Conservation (phyloP, 1,140 invertebrate genomes). For the Panagrolaimus sp. region DNA sequence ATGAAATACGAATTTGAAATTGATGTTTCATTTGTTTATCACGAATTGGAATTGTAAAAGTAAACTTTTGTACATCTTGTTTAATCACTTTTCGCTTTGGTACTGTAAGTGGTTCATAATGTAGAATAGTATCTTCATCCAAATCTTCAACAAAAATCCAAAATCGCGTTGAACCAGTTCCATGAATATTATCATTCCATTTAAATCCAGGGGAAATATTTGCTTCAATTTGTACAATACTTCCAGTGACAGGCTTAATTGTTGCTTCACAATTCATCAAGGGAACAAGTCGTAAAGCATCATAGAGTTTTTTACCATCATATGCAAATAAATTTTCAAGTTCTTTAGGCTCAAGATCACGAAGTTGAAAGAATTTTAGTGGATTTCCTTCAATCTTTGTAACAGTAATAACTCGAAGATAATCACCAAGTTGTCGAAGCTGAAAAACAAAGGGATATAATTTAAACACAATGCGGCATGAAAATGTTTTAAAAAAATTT, state of each 20-base stretch:
- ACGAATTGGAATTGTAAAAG: slow-evolving; percentile 89
- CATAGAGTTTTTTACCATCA: slow-evolving; percentile 71
- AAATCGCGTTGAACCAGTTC: slow-evolving; percentile 72
- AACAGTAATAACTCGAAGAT: slow-evolving; percentile 39
- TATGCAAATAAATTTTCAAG: slow-evolving; percentile 70
- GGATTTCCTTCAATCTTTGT: slow-evolving; percentile 32
- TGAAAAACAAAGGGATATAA: no score
- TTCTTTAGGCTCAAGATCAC: slow-evolving; percentile 61
- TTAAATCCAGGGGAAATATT: slow-evolving; percentile 75
- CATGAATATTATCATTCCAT: slow-evolving; percentile 84
- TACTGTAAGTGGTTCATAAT: slow-evolving; percentile 84
- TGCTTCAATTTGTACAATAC: slow-evolving; percentile 77
- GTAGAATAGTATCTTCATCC: slow-evolving; percentile 85
- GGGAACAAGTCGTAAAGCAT: slow-evolving; percentile 79
- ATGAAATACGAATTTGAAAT: slow-evolving; percentile 79
- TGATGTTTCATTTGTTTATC: slow-evolving; percentile 79
- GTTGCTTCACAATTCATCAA: slow-evolving; percentile 72
- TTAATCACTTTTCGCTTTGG: slow-evolving; percentile 74
- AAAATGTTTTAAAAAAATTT: no score
- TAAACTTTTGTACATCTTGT: slow-evolving; percentile 72
- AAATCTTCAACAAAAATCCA: slow-evolving; percentile 98
- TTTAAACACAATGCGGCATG: no score
- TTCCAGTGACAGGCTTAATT: slow-evolving; percentile 83
- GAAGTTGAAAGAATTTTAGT: slow-evolving; percentile 23
- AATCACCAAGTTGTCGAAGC: slow-evolving; percentile 13